Evolutionary conservation across 2,888 invertebrate species (phyloP), one percentile per base, ranked within the genome.

Genomic region (Lasioglossum morio): DNA sequence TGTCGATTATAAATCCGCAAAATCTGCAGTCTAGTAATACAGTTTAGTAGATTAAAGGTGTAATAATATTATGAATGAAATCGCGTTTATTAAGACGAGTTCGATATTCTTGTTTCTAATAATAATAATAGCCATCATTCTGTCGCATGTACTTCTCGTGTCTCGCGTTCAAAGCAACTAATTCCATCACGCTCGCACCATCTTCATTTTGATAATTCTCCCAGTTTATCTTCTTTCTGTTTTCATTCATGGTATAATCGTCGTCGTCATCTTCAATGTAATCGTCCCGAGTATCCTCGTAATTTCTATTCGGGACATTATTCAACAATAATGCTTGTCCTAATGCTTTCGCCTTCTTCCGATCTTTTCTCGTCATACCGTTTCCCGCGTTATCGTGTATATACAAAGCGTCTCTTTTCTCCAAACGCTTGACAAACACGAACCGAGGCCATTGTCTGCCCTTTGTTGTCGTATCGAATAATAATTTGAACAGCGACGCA

Each of bases 141-240:
- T 70, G 27, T 1, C 27, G 14, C 23, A n/a, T 53, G 14, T 74
- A 66, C n/a, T 37, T 74, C 73, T 81, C 75, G 30, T 83, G 84
- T 60, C 82, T 78, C 7, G 23, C 37, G 10, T 80, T 79, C 34
- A 85, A 23, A 60, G 83, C 84, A 34, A 89, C 63, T 46, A 88
- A 48, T 48, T 88, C 88, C 79, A 78, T 74, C 40, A 88, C 72
- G 40, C 77, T 82, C 19, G 86, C n/a, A 12, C 85, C 81, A 30
- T 86, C 73, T 16, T 81, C 82, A 34, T 85, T 80, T n/a, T 70
- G 73, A 43, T 76, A 87, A n/a, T 75, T 73, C 27, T 80, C 77
- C 76, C 86, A 87, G 66, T 87, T 88, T 23, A 72, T 72, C 16
- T 57, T 84, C 23, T 84, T 60, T 12, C 37, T 69, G 60, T 81